A percentile compares a stretch with the other conserved stretches of the same genome.
These are phyloP conservation scores for Smittia aterrima DNA, from an alignment of 2,888 invertebrate species.

Conservation along the genomic window DNA sequence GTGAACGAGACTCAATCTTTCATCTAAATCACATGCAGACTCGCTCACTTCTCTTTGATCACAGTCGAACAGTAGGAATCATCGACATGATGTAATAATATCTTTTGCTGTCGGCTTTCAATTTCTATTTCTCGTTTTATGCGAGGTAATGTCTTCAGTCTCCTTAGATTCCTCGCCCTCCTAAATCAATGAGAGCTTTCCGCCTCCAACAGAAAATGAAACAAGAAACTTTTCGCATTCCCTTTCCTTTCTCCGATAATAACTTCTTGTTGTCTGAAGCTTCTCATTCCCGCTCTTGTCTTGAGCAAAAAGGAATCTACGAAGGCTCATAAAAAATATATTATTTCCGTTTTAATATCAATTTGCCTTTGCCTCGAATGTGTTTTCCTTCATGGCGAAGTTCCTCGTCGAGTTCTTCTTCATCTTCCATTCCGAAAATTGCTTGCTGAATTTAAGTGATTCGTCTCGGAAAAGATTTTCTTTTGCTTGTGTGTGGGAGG, in stretches of 20 bases:
- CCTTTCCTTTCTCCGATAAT: background rate
- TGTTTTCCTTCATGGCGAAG: background rate
- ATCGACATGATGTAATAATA: too few species aligned
- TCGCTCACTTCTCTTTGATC: conserved; percentile 16
- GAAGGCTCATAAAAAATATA: conserved; percentile 25
- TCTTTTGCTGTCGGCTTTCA: too few species aligned
- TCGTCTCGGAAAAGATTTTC: background rate
- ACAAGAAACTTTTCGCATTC: background rate
- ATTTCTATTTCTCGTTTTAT: background rate
- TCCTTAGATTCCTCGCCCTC: background rate
- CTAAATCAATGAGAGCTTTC: background rate
- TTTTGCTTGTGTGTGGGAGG: background rate
- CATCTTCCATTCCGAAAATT: background rate
- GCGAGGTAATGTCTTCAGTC: background rate
- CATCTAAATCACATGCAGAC: too few species aligned
- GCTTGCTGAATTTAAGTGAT: background rate
- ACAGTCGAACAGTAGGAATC: background rate
- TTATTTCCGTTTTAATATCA: conserved; percentile 40
- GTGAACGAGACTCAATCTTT: too few species aligned
- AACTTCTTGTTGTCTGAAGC: background rate
- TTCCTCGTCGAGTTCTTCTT: conserved; percentile 3
- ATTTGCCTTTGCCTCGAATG: conserved; percentile 10
- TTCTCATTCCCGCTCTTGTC: background rate
- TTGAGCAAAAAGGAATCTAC: background rate
- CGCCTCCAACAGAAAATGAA: background rate